phyloP scores from a whole-genome alignment of 2,113 vertebrate species.

The Lathamus discolor region DNA sequence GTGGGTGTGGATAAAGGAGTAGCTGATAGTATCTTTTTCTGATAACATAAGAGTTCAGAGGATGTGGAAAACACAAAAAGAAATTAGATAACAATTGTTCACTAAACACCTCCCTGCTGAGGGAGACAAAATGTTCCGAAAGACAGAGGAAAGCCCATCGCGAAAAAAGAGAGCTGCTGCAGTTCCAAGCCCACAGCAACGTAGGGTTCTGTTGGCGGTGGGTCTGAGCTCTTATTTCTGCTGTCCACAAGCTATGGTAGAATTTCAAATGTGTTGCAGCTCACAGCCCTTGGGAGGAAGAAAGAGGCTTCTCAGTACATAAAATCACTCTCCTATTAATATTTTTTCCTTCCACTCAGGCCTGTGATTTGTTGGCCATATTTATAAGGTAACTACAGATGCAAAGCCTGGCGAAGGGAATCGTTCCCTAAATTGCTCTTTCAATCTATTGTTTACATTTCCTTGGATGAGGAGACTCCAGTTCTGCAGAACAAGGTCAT shows the following conservation, averaged over 20 bases:
- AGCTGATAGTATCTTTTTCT: neutral
- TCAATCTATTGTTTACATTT: neutral
- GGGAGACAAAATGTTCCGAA: neutral
- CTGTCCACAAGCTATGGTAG: neutral
- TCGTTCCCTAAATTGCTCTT: neutral
- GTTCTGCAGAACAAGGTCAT: neutral
- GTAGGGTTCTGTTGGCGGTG: accelerated
- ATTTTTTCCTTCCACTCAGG: neutral
- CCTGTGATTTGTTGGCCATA: neutral
- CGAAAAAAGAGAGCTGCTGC: neutral
- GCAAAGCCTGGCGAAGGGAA: neutral
- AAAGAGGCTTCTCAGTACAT: neutral
- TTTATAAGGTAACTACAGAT: neutral
- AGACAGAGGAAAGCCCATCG: neutral
- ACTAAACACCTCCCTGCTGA: neutral
- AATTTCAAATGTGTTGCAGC: neutral
- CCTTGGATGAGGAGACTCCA: neutral
- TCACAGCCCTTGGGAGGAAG: neutral
- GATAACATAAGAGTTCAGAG: neutral
- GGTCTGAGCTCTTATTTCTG: neutral
- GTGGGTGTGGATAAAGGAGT: neutral
- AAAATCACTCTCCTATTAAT: neutral
- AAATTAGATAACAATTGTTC: neutral
- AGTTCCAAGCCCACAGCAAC: neutral
- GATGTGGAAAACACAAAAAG: neutral